A percentile compares a stretch with the other conserved stretches of the same genome.
phyloP scores from a whole-genome alignment of 2,113 vertebrate species.

The Phylloscopus trochiloides region DNA sequence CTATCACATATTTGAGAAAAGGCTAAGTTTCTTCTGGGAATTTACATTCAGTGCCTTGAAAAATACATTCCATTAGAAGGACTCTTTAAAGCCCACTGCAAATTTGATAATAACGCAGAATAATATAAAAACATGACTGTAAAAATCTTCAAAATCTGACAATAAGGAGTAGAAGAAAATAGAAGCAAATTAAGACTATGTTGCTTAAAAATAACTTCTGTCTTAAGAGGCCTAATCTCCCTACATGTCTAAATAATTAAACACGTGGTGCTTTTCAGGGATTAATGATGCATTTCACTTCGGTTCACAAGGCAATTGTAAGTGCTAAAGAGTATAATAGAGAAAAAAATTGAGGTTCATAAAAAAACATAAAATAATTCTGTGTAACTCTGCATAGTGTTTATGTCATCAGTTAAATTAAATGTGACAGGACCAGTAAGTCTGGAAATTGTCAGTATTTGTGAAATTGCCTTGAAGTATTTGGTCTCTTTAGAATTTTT shows the following conservation, averaged over 20 bases:
- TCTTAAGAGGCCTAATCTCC: neutral
- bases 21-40: neutral
- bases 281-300: constrained; percentile 57
- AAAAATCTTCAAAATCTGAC: neutral
- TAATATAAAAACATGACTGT: neutral
- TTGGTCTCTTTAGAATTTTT: constrained; percentile 65
- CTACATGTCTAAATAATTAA: constrained; percentile 48
- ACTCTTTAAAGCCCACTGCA: neutral
- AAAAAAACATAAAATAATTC: constrained; percentile 26
- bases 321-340: constrained; percentile 37
- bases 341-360: constrained; percentile 28
- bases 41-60: neutral
- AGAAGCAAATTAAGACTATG: neutral
- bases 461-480: constrained; percentile 62
- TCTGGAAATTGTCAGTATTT: constrained; percentile 72
- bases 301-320: constrained; percentile 4
- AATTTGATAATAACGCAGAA: constrained; percentile 6
- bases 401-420: constrained; percentile 71
- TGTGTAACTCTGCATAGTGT: constrained; percentile 60
- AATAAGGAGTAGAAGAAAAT: neutral
- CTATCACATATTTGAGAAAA: neutral
- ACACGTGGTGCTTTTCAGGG: constrained; percentile 27
- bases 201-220: neutral
- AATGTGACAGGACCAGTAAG: constrained; percentile 64
- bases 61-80: neutral